Conservation (phyloP, 2,888 invertebrate genomes). For the Eupithecia vulgata region DNA sequence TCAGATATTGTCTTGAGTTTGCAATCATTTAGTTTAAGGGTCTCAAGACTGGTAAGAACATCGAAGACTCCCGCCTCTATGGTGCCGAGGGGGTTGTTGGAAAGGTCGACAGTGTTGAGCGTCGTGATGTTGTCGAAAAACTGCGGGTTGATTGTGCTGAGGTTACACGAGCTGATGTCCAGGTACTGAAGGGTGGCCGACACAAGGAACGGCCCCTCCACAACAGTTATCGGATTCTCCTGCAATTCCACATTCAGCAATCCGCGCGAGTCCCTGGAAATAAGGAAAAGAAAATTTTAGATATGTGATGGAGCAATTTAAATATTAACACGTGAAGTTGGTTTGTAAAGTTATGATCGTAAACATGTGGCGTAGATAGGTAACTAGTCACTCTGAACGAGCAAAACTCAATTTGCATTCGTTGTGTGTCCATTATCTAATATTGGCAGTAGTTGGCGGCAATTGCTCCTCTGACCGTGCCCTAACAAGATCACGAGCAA, state of each 20-base stretch:
- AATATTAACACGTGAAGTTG: conserved; percentile 3
- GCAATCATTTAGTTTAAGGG: conserved; percentile 86
- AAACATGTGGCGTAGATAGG: conserved; percentile 48
- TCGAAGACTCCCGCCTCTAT: conserved; percentile 85
- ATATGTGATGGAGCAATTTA: conserved; percentile 9
- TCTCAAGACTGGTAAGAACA: conserved; percentile 86
- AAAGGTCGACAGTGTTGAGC: conserved; percentile 87
- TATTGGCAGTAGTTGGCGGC: conserved; percentile 69
- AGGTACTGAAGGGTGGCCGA: conserved; percentile 87
- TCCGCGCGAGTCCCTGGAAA: conserved; percentile 86
- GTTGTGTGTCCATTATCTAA: conserved; percentile 78
- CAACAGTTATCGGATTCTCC: conserved; percentile 85
- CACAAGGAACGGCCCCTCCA: conserved; percentile 86
- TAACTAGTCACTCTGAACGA: conserved; percentile 47
- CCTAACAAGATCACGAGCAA: conserved; percentile 73
- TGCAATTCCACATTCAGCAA: conserved; percentile 88
- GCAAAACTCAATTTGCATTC: conserved; percentile 77
- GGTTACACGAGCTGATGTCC: conserved; percentile 87
- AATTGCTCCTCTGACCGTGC: conserved; percentile 66
- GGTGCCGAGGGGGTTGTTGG: conserved; percentile 85
- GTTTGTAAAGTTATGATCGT: conserved; percentile 33
- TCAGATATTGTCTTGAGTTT: conserved; percentile 84
- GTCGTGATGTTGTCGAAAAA: conserved; percentile 88
- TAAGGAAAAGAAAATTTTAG: conserved; percentile 8
- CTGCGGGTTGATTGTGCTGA: conserved; percentile 83